Percentiles rank a stretch among this genome's conserved stretches.
Conservation (phyloP, 1,140 invertebrate genomes). For the Papilio polyxenes region DNA sequence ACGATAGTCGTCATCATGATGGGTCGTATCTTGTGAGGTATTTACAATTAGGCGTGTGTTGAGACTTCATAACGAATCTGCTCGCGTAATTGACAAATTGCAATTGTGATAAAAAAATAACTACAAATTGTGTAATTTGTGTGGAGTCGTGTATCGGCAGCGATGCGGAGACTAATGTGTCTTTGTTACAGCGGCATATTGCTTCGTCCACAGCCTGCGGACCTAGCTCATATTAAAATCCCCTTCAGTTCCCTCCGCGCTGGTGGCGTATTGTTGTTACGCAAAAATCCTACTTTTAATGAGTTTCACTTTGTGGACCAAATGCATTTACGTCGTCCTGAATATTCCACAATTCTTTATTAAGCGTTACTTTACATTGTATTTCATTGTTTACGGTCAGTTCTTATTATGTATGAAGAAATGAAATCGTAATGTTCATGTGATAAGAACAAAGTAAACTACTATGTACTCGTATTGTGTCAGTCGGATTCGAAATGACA, state of each 20-base stretch:
- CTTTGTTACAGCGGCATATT: conserved; percentile 21
- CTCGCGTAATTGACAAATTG: no score
- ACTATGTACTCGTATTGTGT: neutral
- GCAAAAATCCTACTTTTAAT: conserved; percentile 36
- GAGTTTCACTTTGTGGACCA: conserved; percentile 26
- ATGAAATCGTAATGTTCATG: neutral
- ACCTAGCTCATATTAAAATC: conserved; percentile 27
- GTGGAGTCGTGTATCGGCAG: no score
- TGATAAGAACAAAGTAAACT: neutral
- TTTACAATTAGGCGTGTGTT: no score
- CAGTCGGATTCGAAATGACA: neutral
- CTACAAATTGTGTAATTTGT: no score
- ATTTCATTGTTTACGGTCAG: no score
- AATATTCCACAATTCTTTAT: neutral
- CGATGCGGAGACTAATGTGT: neutral
- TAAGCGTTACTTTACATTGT: neutral
- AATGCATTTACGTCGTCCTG: neutral
- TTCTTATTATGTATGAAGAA: neutral
- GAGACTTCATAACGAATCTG: no score
- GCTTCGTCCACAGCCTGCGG: neutral
- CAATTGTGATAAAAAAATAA: no score
- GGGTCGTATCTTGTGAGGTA: no score
- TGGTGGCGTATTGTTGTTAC: neutral
- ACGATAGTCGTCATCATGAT: neutral
- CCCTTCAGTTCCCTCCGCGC: neutral